A percentile compares a stretch with the other conserved stretches of the same genome.
Conservation (phyloP, 2,888 invertebrate genomes). For the Nasonovia ribisnigri region DNA sequence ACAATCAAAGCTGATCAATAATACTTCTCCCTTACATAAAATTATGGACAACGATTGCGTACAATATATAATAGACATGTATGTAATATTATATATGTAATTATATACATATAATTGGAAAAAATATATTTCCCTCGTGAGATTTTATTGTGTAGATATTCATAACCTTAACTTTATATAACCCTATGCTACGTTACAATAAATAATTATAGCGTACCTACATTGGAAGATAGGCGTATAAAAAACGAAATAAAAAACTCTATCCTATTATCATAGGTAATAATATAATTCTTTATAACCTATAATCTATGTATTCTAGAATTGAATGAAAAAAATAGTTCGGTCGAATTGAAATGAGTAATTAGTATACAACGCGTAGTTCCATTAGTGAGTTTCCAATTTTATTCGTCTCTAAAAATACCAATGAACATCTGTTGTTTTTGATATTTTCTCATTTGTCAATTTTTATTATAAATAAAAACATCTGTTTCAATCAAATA, state of each 20-base stretch:
- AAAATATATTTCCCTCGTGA: constrained; percentile 24
- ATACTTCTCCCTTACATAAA: background rate
- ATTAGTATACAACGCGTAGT: constrained; percentile 47
- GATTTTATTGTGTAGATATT: constrained; percentile 35
- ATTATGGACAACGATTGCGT: constrained; percentile 2
- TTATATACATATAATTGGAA: background rate
- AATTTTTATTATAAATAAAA: constrained; percentile 63
- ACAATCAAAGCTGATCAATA: constrained; percentile 30
- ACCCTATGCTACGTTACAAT: background rate
- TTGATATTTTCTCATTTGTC: constrained; percentile 63
- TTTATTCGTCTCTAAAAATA: constrained; percentile 63
- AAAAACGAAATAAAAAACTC: constrained; percentile 20
- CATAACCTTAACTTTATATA: constrained; percentile 42
- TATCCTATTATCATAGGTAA: constrained; percentile 43
- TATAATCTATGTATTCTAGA: constrained; percentile 57
- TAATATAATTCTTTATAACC: constrained; percentile 51
- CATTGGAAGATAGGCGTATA: constrained; percentile 37
- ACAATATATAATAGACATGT: background rate
- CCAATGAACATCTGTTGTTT: constrained; percentile 63
- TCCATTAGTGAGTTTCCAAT: constrained; percentile 62
- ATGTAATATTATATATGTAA: background rate
- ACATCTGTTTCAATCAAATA: constrained; percentile 63
- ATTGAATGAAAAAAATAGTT: constrained; percentile 44
- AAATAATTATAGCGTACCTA: constrained; percentile 47
- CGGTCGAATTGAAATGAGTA: constrained; percentile 45